phyloP scores from a whole-genome alignment of 2,797 vertebrate genomes.

The Cynopterus sphinx region DNA sequence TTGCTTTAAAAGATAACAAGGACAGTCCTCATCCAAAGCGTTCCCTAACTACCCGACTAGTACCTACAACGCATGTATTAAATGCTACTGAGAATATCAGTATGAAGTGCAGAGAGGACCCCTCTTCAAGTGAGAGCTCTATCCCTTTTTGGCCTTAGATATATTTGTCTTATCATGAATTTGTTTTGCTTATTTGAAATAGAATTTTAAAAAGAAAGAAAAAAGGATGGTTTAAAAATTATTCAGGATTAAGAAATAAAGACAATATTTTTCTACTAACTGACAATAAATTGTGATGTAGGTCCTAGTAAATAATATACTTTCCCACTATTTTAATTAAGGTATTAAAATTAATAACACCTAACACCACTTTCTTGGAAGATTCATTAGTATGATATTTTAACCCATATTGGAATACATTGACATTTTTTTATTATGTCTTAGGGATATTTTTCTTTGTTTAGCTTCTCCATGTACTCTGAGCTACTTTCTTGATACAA shows the following conservation, averaged over 20 bases:
- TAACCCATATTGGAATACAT: not conserved
- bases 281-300: conserved; percentile 23
- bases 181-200: conserved; percentile 57
- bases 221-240: conserved; percentile 2
- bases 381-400: not conserved
- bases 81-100: conserved; percentile 77
- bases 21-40: conserved; percentile 66
- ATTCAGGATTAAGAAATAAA: conserved; percentile 33
- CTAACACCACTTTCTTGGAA: not conserved
- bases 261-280: not conserved
- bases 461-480: not conserved
- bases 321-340: conserved; percentile 26
- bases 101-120: conserved; percentile 64
- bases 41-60: conserved; percentile 56
- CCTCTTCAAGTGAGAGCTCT: conserved; percentile 73
- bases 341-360: not conserved
- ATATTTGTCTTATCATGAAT: not conserved
- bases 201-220: conserved; percentile 34
- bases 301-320: not conserved
- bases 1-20: conserved; percentile 71
- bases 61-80: conserved; percentile 65
- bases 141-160: conserved; percentile 47
- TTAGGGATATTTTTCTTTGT: not conserved
- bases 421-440: conserved; percentile 9
- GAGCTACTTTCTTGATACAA: not conserved